Conservation (phyloP, 2,888 invertebrate species). For the Rhingia rostrata region DNA sequence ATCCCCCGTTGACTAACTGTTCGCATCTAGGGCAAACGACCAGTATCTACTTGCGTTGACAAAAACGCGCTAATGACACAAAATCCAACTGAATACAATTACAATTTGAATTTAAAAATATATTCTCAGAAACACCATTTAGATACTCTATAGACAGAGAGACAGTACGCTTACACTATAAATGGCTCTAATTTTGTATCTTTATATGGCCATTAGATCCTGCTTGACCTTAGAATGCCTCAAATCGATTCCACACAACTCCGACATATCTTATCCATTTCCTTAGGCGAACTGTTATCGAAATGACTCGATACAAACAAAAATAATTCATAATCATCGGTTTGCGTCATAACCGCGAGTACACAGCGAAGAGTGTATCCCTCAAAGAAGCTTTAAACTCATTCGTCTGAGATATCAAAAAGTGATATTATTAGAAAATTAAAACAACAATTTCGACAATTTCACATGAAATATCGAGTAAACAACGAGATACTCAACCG, state of each 20-base stretch:
- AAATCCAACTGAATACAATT: too few relatives aligned
- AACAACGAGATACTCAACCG: constrained; percentile 18
- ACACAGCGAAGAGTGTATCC: neutral
- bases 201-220: too few relatives aligned
- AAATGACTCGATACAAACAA: neutral
- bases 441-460: constrained; percentile 21
- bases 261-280: neutral
- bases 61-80: too few relatives aligned
- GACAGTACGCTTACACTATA: too few relatives aligned
- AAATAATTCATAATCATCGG: neutral
- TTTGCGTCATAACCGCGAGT: neutral
- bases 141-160: too few relatives aligned
- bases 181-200: too few relatives aligned
- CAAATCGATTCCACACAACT: neutral
- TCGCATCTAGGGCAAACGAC: neutral
- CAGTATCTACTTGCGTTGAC: neutral
- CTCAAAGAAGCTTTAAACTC: neutral
- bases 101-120: too few relatives aligned
- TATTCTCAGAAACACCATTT: too few relatives aligned
- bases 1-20: neutral
- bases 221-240: too few relatives aligned
- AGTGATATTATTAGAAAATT: constrained; percentile 39
- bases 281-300: neutral
- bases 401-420: constrained; percentile 13
- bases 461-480: constrained; percentile 29